phyloP scores from a whole-genome alignment of 2,888 invertebrate species.

The Deladenus siricidicola region DNA sequence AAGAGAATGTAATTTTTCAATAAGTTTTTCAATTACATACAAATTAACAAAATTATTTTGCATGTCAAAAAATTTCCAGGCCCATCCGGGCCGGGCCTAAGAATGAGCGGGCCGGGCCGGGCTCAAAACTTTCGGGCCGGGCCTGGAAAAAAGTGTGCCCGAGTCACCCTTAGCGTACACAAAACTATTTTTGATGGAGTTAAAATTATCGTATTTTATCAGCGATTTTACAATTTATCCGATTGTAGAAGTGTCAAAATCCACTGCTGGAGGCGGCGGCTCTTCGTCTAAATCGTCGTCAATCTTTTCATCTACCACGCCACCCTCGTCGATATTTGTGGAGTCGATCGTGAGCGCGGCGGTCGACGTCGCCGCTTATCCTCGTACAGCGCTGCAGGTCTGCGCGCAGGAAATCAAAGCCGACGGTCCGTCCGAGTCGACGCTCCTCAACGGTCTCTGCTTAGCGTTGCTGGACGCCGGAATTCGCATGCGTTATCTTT shows the following conservation, averaged over 20 bases:
- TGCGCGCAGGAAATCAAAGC: slow-evolving; percentile 16
- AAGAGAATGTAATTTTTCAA: too few relatives aligned
- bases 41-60: too few relatives aligned
- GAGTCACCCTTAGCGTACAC: background rate
- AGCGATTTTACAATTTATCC: too few relatives aligned
- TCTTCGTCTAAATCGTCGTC: background rate
- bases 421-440: slow-evolving; percentile 13
- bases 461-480: slow-evolving; percentile 25
- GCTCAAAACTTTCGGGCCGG: too few relatives aligned
- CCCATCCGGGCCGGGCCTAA: slow-evolving; percentile 10
- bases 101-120: slow-evolving; percentile 8
- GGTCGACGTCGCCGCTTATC: slow-evolving; percentile 18
- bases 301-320: background rate
- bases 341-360: slow-evolving; percentile 8
- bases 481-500: slow-evolving; percentile 17
- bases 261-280: background rate
- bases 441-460: slow-evolving; percentile 17
- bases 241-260: background rate
- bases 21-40: too few relatives aligned
- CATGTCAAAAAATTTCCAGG: background rate
- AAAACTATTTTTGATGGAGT: background rate
- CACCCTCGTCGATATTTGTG: slow-evolving; percentile 6
- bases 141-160: too few relatives aligned
- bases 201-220: too few relatives aligned
- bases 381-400: slow-evolving; percentile 19